A percentile compares a stretch with the other conserved stretches of the same genome.
These are phyloP conservation scores for Oscarella lobularis DNA, from an alignment of 37 sponge, comb jelly and placozoan genomes.

Conservation along the genomic window DNA sequence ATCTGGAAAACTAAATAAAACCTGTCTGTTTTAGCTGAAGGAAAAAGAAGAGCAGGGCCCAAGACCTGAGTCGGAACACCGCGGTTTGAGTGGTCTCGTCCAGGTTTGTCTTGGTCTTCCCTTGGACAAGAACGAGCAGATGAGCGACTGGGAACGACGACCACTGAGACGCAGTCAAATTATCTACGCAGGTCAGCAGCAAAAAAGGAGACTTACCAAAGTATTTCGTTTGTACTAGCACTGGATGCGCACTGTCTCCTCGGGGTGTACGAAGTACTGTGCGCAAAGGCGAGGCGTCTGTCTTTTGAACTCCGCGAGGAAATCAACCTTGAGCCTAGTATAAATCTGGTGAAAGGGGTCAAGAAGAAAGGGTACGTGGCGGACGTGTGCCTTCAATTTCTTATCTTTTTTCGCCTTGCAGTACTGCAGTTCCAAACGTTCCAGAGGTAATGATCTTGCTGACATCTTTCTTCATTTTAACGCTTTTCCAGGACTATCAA, in stretches of 20 bases:
- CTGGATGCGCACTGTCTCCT: slow-evolving; percentile 80
- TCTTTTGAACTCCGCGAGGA: background rate
- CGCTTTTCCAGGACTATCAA: too few species aligned
- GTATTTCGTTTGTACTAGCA: slow-evolving; percentile 27
- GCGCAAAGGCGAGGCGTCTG: slow-evolving; percentile 8
- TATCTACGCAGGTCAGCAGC: slow-evolving; percentile 51
- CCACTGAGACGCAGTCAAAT: slow-evolving; percentile 49
- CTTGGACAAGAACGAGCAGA: slow-evolving; percentile 75
- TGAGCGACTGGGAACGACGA: slow-evolving; percentile 78
- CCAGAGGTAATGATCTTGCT: too few species aligned
- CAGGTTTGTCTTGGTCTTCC: slow-evolving; percentile 57
- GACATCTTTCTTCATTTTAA: too few species aligned
- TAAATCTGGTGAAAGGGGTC: background rate
- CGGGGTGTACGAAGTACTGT: slow-evolving; percentile 42
- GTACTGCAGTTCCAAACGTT: too few species aligned
- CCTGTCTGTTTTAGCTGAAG: too few species aligned
- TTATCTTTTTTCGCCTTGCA: too few species aligned
- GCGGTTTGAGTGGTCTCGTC: slow-evolving; percentile 38
- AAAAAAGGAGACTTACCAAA: background rate
- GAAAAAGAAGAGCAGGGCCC: too few species aligned
- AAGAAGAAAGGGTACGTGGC: background rate
- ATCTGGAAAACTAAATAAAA: too few species aligned
- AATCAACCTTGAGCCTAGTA: background rate
- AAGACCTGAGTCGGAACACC: too few species aligned
- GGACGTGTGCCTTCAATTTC: too few species aligned